Evolutionary conservation across 2,888 invertebrate genomes (phyloP), one percentile per base, ranked within the genome.

Genomic region (Gastrophysa polygoni): DNA sequence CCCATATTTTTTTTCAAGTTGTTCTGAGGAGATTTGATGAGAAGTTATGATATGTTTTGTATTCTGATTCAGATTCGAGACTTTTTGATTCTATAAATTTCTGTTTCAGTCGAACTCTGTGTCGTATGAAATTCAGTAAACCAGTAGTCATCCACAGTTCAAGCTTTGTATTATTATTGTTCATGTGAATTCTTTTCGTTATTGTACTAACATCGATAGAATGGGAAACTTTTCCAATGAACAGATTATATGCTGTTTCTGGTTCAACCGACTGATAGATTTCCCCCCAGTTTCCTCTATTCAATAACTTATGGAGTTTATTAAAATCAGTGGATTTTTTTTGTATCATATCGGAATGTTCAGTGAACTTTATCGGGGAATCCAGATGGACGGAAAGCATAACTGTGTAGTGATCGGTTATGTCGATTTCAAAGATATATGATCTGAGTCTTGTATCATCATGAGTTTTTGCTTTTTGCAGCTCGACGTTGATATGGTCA

Each of bases 11-110:
- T 24, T 48, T 48, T n/a, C 3, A 24, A 24, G 14, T 48, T 48
- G 14, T 48, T 48, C 28, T 48, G 28, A 48, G 28, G 48, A 48
- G 28, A 14, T 48, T 21, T 5, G 48, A 48, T 14, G n/a, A 48
- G 8, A 48, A 48, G 48, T 48, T 48, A 24, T 14, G 48, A 24
- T 48, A 48, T 48, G 24, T 48, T 28, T 14, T 48, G 1, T 48
- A 48, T 48, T 48, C 24, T 3, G 48, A 21, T n/a, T 24, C 24
- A 48, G 14, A 48, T n/a, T 28, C 50, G 7, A 8, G 29, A 50
- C 50, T 28, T 50, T 29, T 50, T 50, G 44, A 29, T 50, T 50
- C 29, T 50, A 32, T 18, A 50, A 50, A 50, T 50, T 50, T 50
- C 29, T 16, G 32, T 50, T 32, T 50, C 50, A 50, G n/a, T 16